Conservation (phyloP, 2,113 vertebrate genomes). For the Penelope pileata region DNA sequence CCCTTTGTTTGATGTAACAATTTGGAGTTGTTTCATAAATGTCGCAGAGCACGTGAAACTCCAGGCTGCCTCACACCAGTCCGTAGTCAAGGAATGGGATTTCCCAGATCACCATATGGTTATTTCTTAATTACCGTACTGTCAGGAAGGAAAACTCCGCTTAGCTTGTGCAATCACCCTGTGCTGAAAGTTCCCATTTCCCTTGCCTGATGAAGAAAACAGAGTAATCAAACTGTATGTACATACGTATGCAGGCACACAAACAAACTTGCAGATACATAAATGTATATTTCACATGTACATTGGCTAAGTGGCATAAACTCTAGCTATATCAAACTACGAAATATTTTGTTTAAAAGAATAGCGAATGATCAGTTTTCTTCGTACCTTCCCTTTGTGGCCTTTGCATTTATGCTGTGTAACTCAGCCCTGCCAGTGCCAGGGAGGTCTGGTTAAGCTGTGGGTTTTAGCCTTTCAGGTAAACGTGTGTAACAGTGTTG, state of each 20-base stretch:
- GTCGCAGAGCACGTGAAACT: neutral
- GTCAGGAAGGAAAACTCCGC: neutral
- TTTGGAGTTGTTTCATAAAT: neutral
- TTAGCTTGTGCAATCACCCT: neutral
- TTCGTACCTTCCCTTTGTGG: neutral
- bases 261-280: neutral
- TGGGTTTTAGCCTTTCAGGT: neutral
- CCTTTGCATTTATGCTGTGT: neutral
- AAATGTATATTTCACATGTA: neutral
- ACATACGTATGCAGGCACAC: neutral
- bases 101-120: neutral
- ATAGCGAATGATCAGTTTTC: neutral
- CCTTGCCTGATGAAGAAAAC: neutral
- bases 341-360: neutral
- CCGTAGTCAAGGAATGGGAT: neutral
- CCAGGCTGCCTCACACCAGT: neutral
- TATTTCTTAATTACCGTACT: neutral
- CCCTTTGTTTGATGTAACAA: neutral
- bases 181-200: neutral
- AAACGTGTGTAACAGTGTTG: neutral
- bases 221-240: neutral
- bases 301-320: neutral
- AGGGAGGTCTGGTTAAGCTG: neutral
- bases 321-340: neutral
- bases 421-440: neutral